phyloP scores from a whole-genome alignment of 2,888 invertebrate species.

The Drosophila putrida region DNA sequence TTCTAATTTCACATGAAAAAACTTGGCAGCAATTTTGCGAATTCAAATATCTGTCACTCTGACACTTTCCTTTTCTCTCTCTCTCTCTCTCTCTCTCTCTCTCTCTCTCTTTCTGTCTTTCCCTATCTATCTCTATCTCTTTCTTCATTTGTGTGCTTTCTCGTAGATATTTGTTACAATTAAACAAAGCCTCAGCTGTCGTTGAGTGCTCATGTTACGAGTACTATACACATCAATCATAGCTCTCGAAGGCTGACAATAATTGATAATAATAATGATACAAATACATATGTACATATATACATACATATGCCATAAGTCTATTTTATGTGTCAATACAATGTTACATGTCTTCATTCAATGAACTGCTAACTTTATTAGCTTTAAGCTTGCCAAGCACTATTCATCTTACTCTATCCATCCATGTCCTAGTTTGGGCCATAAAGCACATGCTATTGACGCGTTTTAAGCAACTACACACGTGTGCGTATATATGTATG shows the following conservation, averaged over 20 bases:
- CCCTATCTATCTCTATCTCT: too few relatives aligned
- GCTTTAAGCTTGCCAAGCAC: slow-evolving; percentile 44
- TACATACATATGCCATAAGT: slow-evolving; percentile 19
- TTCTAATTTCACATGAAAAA: neutral
- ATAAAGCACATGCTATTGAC: slow-evolving; percentile 39
- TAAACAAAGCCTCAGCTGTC: slow-evolving; percentile 38
- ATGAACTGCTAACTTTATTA: slow-evolving; percentile 37
- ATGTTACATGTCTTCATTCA: slow-evolving; percentile 12
- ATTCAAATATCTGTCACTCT: neutral
- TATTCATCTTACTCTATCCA: neutral
- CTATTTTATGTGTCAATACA: slow-evolving; percentile 22
- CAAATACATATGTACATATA: neutral
- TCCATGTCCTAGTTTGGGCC: slow-evolving; percentile 18
- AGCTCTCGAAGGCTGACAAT: slow-evolving; percentile 45
- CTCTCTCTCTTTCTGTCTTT: neutral
- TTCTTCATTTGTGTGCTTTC: neutral
- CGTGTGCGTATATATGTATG: neutral
- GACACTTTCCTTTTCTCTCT: neutral
- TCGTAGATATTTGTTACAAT: slow-evolving; percentile 36
- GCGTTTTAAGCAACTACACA: slow-evolving; percentile 24
- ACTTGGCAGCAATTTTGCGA: neutral
- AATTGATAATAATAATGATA: slow-evolving; percentile 53
- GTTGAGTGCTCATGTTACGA: slow-evolving; percentile 17
- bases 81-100: neutral
- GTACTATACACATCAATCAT: slow-evolving; percentile 51